phyloP scores from a whole-genome alignment of 1,140 invertebrate genomes.

The Linepithema humile region DNA sequence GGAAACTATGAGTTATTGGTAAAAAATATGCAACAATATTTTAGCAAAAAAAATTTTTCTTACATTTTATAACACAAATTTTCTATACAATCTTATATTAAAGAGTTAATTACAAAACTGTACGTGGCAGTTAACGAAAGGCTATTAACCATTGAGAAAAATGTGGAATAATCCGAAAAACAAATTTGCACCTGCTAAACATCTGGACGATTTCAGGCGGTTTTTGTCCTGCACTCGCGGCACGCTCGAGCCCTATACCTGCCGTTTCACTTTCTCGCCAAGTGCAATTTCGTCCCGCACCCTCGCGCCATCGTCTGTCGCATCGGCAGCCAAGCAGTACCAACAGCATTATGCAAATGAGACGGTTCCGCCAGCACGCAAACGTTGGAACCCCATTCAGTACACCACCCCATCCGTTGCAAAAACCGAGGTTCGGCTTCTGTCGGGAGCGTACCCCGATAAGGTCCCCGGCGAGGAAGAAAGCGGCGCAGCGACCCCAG shows the following conservation, averaged over 20 bases:
- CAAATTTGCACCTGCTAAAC: conserved; percentile 41
- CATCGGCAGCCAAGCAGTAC: conserved; percentile 71
- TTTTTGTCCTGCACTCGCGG: conserved; percentile 23
- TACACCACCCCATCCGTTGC: conserved; percentile 48
- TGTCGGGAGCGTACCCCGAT: conserved; percentile 49
- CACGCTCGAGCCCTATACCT: conserved; percentile 1
- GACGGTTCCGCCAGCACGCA: conserved; percentile 70
- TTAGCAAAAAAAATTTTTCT: background rate
- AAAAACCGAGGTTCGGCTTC: conserved; percentile 67
- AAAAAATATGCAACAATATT: background rate
- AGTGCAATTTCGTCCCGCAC: conserved; percentile 55
- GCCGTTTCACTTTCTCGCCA: conserved; percentile 69
- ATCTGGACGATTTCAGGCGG: background rate
- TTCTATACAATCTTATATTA: background rate
- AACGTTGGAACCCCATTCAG: conserved; percentile 72
- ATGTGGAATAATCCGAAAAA: background rate
- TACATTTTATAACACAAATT: background rate
- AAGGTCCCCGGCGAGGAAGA: conserved; percentile 57
- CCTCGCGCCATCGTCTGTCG: conserved; percentile 3
- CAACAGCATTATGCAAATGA: conserved; percentile 80
- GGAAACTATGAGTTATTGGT: too few relatives aligned
- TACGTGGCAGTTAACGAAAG: background rate
- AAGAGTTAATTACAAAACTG: background rate
- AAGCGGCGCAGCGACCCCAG: conserved; percentile 13
- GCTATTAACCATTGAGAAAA: background rate